phyloP scores from a whole-genome alignment of 2,113 vertebrate genomes.

The Poecilia latipinna region DNA sequence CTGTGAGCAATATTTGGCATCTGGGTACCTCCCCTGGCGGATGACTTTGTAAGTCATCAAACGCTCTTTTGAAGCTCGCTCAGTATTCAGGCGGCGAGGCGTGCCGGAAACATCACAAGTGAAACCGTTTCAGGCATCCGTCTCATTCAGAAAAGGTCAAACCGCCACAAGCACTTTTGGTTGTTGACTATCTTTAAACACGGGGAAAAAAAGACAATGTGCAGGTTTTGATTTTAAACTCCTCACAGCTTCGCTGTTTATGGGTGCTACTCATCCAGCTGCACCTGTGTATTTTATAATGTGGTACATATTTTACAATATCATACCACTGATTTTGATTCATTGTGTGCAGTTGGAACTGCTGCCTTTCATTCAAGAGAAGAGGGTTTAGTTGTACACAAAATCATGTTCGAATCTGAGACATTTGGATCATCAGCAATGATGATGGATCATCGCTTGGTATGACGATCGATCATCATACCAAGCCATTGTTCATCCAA shows the following conservation, averaged over 20 bases:
- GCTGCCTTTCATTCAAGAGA: no score
- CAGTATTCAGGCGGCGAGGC: conserved; percentile 53
- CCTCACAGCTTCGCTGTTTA: neutral
- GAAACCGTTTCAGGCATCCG: conserved; percentile 51
- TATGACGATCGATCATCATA: no score
- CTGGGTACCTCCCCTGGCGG: conserved; percentile 50
- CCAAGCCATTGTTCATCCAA: no score
- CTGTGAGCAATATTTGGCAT: conserved; percentile 49
- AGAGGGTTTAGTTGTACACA: no score
- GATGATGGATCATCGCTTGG: no score
- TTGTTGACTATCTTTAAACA: conserved; percentile 47
- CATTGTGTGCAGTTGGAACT: no score
- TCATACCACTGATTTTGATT: no score
- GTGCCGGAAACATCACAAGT: conserved; percentile 41
- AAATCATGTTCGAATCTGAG: no score
- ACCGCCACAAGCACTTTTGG: conserved; percentile 56
- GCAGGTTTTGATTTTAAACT: conserved; percentile 22
- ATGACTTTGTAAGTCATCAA: conserved; percentile 56
- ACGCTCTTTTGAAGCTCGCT: conserved; percentile 60
- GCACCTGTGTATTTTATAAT: neutral
- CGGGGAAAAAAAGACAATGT: conserved; percentile 5
- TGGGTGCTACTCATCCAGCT: neutral
- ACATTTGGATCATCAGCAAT: no score
- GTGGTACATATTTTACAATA: no score
- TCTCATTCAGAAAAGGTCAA: conserved; percentile 66